Percentiles rank a stretch among this genome's conserved stretches.
phyloP scores from a whole-genome alignment of 2,797 vertebrate genomes.

The Lagocephalus sceleratus region DNA sequence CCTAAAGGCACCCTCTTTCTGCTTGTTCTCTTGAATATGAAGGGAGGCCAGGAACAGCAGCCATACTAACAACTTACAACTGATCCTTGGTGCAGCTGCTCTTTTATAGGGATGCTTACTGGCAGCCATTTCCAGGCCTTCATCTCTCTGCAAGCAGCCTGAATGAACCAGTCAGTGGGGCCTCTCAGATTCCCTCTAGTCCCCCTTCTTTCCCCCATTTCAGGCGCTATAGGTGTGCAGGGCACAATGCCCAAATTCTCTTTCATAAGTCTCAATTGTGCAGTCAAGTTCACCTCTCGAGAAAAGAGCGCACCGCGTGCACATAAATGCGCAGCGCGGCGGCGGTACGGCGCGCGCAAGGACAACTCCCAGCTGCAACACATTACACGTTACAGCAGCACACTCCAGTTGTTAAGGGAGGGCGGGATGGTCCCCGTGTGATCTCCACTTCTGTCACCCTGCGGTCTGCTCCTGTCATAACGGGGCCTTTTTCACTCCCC shows the following conservation, averaged over 20 bases:
- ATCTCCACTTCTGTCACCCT: conserved; percentile 57
- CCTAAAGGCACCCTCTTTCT: conserved; percentile 23
- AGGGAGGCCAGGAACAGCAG: conserved; percentile 40
- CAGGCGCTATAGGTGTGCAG: conserved; percentile 46
- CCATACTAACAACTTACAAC: conserved; percentile 42
- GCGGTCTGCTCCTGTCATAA: conserved; percentile 49
- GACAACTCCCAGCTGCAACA: conserved; percentile 53
- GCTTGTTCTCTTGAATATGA: conserved; percentile 38
- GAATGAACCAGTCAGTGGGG: conserved; percentile 46
- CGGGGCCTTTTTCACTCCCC: conserved; percentile 30
- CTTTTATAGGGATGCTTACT: conserved; percentile 62
- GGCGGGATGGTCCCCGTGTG: conserved; percentile 45
- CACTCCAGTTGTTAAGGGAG: conserved; percentile 51
- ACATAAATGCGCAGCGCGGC: conserved; percentile 38
- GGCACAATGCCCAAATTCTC: conserved; percentile 39
- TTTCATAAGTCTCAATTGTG: conserved; percentile 50
- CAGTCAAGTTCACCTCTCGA: conserved; percentile 36
- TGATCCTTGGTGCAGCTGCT: conserved; percentile 48
- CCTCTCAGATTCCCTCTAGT: conserved; percentile 35
- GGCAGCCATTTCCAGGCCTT: conserved; percentile 59
- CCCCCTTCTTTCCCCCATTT: conserved; percentile 38
- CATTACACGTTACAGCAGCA: conserved; percentile 45
- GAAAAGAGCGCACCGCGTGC: conserved; percentile 23
- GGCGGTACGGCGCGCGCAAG: conserved; percentile 26
- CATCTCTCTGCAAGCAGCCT: conserved; percentile 57